Base-by-base conservation (phyloP, 2,888 invertebrate genomes). In the Xanthia icteritia region DNA sequence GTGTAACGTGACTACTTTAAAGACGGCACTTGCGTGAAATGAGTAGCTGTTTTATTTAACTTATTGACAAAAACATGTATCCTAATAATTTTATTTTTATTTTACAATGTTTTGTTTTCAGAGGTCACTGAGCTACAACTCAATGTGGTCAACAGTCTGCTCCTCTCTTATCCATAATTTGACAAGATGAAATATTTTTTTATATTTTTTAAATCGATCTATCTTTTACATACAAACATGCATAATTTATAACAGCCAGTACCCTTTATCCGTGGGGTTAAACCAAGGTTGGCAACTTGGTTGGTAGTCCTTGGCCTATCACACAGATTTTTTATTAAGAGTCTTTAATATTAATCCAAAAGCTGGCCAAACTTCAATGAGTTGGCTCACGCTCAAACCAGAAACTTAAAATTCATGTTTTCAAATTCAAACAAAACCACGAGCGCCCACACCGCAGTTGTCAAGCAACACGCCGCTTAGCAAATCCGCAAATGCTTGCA, bases 401-500 rank as follows among this genome's bases (percentile, higher is more conserved):
- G 3, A 45, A 77, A 42, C 6, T 23, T 20, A 45, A 54, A 56
- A 48, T 42, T 0, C 1, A 27, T 42, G 31, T 56, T 76, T 63
- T n/a, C 36, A 63, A 42, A 45, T 51, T 42, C 2, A 70, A 72
- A 42, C 2, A 9, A 80, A 51, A 54, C 31, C 11, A 1, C 51
- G 9, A 66, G 65, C 9, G 78, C 11, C 65, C 31, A 73, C 71
- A 68, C 54, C n/a, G 0, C 17, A 71, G 13, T 65, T 5, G 88
- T 68, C 77, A 54, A 68, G 42, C 23, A 66, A 84, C 58, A 82
- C 48, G 8, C n/a, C 20, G 76, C 81, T 81, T 69, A 81, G 58
- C 71, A 82, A 87, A 87, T 82, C 81, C 77, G 76, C 88, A 77
- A 86, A 84, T 77, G 84, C 73, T 85, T 81, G 87, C 87, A 88